Evolutionary conservation across 2,888 invertebrate genomes (phyloP).

Genomic region (Tigriopus californicus): DNA sequence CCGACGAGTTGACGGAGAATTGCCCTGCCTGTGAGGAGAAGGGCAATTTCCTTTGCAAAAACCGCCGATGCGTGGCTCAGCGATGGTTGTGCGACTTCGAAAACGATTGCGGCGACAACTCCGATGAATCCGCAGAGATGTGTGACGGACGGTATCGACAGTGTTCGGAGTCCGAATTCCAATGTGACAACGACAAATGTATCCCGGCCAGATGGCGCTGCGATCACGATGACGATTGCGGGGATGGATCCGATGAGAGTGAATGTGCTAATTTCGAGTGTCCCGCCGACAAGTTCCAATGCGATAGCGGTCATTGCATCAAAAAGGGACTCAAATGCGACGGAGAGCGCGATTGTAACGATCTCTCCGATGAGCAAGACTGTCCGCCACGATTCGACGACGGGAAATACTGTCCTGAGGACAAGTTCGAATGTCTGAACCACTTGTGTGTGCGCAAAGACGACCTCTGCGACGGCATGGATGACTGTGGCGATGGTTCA

Average conservation of each 20-base stretch:
- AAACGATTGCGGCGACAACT: constrained; percentile 83
- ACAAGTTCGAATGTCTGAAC: constrained; percentile 76
- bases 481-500: constrained; percentile 78
- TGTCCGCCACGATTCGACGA: constrained; percentile 75
- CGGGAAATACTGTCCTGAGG: constrained; percentile 70
- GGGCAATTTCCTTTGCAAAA: constrained; percentile 80
- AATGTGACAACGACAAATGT: constrained; percentile 68
- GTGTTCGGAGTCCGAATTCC: constrained; percentile 83
- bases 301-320: constrained; percentile 78
- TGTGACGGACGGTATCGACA: constrained; percentile 64
- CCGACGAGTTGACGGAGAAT: constrained; percentile 74
- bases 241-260: constrained; percentile 76
- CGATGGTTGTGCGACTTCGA: constrained; percentile 93
- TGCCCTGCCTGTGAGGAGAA: constrained; percentile 72
- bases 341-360: constrained; percentile 69
- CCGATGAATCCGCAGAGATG: constrained; percentile 60
- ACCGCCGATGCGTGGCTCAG: constrained; percentile 68
- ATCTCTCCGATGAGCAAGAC: constrained; percentile 70
- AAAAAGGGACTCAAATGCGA: constrained; percentile 71
- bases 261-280: constrained; percentile 65
- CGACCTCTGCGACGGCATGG: constrained; percentile 73
- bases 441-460: constrained; percentile 73
- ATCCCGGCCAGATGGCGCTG: constrained; percentile 79
- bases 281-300: constrained; percentile 77
- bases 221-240: constrained; percentile 90